These are phyloP conservation scores for Ptychobarbus kaznakovi DNA, from an alignment of 2,797 vertebrate genomes.

Conservation along the genomic window DNA sequence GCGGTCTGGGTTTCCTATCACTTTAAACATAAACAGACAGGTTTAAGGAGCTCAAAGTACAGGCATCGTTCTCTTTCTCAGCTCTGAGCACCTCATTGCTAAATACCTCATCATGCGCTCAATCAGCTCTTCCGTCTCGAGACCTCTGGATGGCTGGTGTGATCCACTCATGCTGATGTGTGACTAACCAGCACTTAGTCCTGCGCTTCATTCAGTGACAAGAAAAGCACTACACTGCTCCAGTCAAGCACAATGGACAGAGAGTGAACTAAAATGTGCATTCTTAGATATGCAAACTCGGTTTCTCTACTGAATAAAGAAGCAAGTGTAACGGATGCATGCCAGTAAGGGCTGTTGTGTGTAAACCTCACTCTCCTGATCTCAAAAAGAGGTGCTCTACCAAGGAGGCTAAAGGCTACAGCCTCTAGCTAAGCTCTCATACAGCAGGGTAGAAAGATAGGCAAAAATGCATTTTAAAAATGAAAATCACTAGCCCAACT, in stretches of 20 bases:
- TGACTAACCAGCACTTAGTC: not conserved
- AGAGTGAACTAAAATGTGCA: not conserved
- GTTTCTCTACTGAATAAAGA: not conserved
- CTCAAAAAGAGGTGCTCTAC: too few relatives aligned
- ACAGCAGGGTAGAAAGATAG: not conserved
- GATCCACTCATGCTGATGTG: constrained; percentile 39
- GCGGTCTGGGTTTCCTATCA: constrained; percentile 43
- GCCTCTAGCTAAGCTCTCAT: too few relatives aligned
- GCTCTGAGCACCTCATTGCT: constrained; percentile 19
- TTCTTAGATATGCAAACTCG: not conserved
- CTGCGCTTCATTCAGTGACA: not conserved
- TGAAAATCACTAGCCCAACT: not conserved
- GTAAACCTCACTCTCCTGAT: too few relatives aligned
- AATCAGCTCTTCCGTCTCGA: constrained; percentile 17
- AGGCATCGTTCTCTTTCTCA: constrained; percentile 18
- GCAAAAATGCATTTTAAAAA: not conserved
- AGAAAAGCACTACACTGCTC: constrained; percentile 6
- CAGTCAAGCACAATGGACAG: not conserved
- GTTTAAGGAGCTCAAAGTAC: constrained; percentile 64
- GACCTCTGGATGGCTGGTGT: not conserved
- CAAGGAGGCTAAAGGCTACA: too few relatives aligned
- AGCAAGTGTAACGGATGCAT: too few relatives aligned
- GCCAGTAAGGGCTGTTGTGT: too few relatives aligned
- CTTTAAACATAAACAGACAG: constrained; percentile 67
- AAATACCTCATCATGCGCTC: constrained; percentile 12